Percentiles rank a stretch among this genome's conserved stretches.
Conservation (phyloP, 2,113 vertebrate genomes). For the Butorides virescens region DNA sequence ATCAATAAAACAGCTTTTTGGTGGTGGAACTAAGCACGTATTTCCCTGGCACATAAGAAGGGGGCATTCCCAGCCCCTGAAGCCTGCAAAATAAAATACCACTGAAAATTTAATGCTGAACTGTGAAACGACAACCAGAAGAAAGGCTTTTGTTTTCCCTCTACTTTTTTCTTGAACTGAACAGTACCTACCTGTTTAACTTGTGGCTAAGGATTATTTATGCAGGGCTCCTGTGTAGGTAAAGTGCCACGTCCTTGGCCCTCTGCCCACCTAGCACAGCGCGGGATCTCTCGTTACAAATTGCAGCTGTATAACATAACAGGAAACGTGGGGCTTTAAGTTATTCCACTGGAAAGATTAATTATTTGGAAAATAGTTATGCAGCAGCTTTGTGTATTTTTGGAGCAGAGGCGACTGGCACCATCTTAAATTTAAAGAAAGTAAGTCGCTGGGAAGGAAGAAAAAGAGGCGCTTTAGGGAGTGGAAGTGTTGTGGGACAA, state of each 20-base stretch:
- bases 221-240: constrained; percentile 73
- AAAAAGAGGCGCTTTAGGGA: neutral
- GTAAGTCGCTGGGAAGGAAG: neutral
- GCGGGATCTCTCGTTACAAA: constrained; percentile 75
- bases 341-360: constrained; percentile 80
- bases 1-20: neutral
- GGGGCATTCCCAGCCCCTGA: neutral
- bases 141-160: constrained; percentile 58
- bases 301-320: constrained; percentile 78
- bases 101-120: neutral
- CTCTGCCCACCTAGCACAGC: constrained; percentile 57
- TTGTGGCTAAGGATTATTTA: constrained; percentile 73
- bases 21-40: neutral
- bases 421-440: constrained; percentile 59
- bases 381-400: constrained; percentile 63
- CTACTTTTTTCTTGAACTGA: constrained; percentile 36
- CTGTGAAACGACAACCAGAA: neutral
- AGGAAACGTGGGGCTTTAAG: constrained; percentile 77
- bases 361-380: constrained; percentile 78
- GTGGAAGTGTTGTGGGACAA: neutral
- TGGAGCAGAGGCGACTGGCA: constrained; percentile 66
- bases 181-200: constrained; percentile 74
- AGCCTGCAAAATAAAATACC: neutral
- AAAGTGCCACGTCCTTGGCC: constrained; percentile 72
- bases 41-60: neutral